phyloP scores from a whole-genome alignment of 92 coral and sea anemone species.

The Micromussa lordhowensis region DNA sequence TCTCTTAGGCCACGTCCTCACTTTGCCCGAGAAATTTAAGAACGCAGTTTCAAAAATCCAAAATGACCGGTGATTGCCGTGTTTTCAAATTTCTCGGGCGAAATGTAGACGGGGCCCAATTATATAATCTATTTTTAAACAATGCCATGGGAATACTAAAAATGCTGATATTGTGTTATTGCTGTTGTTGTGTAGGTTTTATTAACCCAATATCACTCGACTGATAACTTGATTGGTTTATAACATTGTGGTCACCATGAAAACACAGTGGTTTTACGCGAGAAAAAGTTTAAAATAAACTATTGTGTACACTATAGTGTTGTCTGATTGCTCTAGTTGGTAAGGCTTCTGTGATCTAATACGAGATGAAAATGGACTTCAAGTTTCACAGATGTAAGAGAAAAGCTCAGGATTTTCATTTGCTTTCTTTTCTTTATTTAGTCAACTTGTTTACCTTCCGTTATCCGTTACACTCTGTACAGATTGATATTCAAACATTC shows the following conservation, averaged over 20 bases:
- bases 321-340: background rate
- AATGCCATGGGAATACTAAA: background rate
- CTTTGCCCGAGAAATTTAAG: too few species aligned
- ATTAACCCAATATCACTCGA: background rate
- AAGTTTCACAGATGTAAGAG: background rate
- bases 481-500: background rate
- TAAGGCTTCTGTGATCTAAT: background rate
- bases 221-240: background rate
- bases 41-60: too few species aligned
- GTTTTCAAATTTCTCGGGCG: too few species aligned
- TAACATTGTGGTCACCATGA: background rate
- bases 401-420: background rate
- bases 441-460: background rate
- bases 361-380: background rate
- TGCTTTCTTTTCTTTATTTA: background rate
- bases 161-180: background rate
- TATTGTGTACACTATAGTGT: background rate
- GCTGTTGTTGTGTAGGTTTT: background rate
- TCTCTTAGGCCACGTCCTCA: too few species aligned
- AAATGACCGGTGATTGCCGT: too few species aligned
- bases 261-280: background rate
- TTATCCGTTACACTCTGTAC: background rate
- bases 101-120: too few species aligned
- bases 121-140: background rate
- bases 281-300: background rate